Conservation (phyloP, 1,140 invertebrate species). For the Bradynema listronoti region DNA sequence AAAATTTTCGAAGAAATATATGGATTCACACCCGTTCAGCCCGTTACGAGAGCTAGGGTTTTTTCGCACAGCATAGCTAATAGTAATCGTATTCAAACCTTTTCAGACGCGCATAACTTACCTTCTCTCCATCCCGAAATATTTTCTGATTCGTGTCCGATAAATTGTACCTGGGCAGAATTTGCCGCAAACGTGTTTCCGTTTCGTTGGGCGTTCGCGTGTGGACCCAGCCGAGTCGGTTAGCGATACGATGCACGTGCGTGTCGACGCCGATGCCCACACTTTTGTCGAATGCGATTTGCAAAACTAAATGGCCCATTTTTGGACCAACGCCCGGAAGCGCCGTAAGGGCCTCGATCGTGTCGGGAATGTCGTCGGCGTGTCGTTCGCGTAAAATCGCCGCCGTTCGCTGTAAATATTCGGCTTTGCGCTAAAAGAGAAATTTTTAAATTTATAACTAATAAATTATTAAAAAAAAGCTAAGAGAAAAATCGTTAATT, state of each 20-base stretch:
- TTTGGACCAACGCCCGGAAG: slow-evolving; percentile 40
- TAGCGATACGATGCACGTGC: slow-evolving; percentile 37
- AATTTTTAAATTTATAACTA: slow-evolving; percentile 3
- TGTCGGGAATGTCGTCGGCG: slow-evolving; percentile 35
- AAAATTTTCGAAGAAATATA: slow-evolving; percentile 6
- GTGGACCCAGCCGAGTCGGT: slow-evolving; percentile 35
- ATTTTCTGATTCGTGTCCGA: too few species aligned
- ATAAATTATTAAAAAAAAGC: neutral
- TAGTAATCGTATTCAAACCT: neutral
- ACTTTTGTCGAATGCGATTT: slow-evolving; percentile 30
- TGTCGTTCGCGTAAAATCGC: slow-evolving; percentile 26
- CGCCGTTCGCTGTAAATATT: slow-evolving; percentile 29
- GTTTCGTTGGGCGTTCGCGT: slow-evolving; percentile 37
- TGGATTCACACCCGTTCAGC: neutral
- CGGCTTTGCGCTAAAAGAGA: slow-evolving; percentile 32
- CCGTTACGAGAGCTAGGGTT: neutral
- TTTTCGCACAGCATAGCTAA: neutral
- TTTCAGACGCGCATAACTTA: neutral
- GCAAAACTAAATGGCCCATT: slow-evolving; percentile 38
- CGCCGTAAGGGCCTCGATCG: slow-evolving; percentile 15
- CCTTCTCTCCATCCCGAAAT: neutral
- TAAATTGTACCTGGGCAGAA: slow-evolving; percentile 29
- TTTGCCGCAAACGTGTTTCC: slow-evolving; percentile 21
- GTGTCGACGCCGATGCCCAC: slow-evolving; percentile 42
- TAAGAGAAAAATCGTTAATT: neutral